Evolutionary conservation across 2,113 vertebrate genomes (phyloP).

Genomic region (Chunga burmeisteri): DNA sequence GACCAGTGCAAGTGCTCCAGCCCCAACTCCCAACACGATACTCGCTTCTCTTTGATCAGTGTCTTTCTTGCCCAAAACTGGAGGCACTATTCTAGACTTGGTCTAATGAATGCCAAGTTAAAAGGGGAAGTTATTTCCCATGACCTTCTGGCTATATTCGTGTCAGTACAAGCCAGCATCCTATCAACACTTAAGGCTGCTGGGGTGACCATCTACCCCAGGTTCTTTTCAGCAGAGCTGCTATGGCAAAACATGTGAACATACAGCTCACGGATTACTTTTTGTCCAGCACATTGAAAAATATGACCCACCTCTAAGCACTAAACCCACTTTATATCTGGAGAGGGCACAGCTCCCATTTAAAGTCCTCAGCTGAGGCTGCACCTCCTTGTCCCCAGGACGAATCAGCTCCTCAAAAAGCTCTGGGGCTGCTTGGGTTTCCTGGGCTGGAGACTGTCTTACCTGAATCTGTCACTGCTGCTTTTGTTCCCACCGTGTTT

Average conservation of each 20-base stretch:
- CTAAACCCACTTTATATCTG: background rate
- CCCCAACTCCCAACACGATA: accelerated
- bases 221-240: background rate
- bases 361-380: background rate
- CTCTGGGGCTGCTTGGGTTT: background rate
- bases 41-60: background rate
- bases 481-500: background rate
- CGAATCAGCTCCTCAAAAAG: background rate
- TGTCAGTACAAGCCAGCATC: background rate
- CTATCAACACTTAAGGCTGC: background rate
- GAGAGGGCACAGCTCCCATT: background rate
- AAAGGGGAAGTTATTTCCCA: background rate
- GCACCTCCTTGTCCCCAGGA: background rate
- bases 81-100: background rate
- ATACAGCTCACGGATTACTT: background rate
- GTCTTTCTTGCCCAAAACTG: background rate
- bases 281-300: background rate
- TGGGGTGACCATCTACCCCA: background rate
- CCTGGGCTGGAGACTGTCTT: background rate
- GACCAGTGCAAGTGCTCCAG: background rate
- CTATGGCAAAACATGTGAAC: background rate
- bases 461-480: slow-evolving; percentile 46
- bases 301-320: background rate
- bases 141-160: background rate
- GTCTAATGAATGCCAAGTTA: background rate